Percentiles rank a stretch among this genome's conserved stretches.
phyloP scores from a whole-genome alignment of 53 echinoderm and acorn worm genomes.

The Apostichopus leukothele region DNA sequence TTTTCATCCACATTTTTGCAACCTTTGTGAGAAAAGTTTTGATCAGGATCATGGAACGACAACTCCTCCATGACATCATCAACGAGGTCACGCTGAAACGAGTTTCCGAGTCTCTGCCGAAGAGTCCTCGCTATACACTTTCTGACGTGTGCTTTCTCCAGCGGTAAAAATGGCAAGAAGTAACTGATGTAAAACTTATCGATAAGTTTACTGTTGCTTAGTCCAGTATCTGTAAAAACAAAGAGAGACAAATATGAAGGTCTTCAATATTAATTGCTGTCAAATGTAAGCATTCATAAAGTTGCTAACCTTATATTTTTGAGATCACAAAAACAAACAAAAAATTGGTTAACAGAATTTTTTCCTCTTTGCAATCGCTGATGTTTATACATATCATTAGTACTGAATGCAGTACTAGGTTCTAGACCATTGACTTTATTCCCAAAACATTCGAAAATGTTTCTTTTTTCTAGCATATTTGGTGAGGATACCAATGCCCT shows the following conservation, averaged over 20 bases:
- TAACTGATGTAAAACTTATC: constrained; percentile 77
- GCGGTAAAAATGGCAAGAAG: constrained; percentile 84
- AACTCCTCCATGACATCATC: constrained; percentile 45
- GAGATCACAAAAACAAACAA: no score
- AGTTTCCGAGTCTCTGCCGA: not conserved
- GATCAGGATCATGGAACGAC: constrained; percentile 61
- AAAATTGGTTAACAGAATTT: no score
- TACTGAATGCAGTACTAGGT: no score
- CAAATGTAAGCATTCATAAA: no score
- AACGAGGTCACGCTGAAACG: not conserved
- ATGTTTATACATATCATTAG: no score
- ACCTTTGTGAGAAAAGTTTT: constrained; percentile 74
- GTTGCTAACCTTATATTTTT: not conserved
- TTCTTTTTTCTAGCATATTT: no score
- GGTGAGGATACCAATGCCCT: no score
- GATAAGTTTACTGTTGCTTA: constrained; percentile 39
- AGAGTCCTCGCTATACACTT: constrained; percentile 51
- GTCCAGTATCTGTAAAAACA: constrained; percentile 22
- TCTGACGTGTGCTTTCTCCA: constrained; percentile 73
- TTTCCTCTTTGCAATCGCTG: no score
- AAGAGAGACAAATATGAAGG: not conserved
- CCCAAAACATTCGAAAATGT: no score
- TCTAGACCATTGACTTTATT: no score
- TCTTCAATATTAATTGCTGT: not conserved
- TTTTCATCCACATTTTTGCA: constrained; percentile 88